Evolutionary conservation across 2,888 invertebrate genomes (phyloP).

Genomic region (Furcula furcula): DNA sequence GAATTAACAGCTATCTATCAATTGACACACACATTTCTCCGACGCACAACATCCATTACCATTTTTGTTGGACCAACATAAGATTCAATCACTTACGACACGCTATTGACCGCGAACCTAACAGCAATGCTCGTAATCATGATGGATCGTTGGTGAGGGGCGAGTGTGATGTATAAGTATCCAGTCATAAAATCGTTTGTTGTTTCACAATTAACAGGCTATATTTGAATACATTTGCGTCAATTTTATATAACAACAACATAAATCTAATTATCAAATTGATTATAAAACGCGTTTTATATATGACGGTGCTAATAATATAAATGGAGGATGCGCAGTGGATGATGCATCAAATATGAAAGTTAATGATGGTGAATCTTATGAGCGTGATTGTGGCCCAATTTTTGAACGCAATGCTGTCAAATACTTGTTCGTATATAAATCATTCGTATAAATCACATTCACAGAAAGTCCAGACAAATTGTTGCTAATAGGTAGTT

Average conservation of each 20-base stretch:
- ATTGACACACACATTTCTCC: slow-evolving; percentile 43
- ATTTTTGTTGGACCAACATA: slow-evolving; percentile 27
- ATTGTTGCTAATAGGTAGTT: background rate
- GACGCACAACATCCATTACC: slow-evolving; percentile 50
- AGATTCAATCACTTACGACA: slow-evolving; percentile 22
- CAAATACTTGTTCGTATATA: slow-evolving; percentile 14
- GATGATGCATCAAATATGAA: slow-evolving; percentile 48
- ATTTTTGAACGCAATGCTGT: slow-evolving; percentile 17
- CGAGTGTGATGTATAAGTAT: slow-evolving; percentile 63
- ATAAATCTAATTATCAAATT: slow-evolving; percentile 70
- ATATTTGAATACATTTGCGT: slow-evolving; percentile 75
- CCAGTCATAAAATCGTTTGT: slow-evolving; percentile 63
- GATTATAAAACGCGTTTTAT: slow-evolving; percentile 53
- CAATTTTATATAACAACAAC: slow-evolving; percentile 58
- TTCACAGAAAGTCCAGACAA: background rate
- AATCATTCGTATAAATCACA: slow-evolving; percentile 16
- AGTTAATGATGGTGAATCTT: slow-evolving; percentile 45
- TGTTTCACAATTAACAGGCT: slow-evolving; percentile 70
- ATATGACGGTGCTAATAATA: slow-evolving; percentile 59
- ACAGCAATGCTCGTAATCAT: slow-evolving; percentile 32
- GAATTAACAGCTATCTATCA: slow-evolving; percentile 66
- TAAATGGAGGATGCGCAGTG: slow-evolving; percentile 23
- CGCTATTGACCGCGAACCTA: slow-evolving; percentile 31
- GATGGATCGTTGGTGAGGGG: slow-evolving; percentile 38
- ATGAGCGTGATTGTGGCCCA: slow-evolving; percentile 23